Conservation (phyloP, 2,113 vertebrate genomes). For the Eudyptes chrysolophus region DNA sequence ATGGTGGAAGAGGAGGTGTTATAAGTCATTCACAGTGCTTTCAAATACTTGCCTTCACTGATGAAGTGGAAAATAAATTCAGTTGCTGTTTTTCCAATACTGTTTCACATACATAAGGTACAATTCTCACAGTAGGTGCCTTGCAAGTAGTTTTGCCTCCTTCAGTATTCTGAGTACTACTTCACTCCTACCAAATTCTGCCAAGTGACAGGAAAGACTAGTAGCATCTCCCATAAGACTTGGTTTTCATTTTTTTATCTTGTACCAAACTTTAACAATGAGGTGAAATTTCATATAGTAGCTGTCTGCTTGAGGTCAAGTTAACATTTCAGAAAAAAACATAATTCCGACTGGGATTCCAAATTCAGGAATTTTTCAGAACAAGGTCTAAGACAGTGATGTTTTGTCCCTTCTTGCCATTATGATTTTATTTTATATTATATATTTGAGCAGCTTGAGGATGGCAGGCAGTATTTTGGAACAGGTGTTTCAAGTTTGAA, state of each 20-base stretch:
- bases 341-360: not conserved
- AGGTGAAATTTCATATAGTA: not conserved
- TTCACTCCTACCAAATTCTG: not conserved
- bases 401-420: not conserved
- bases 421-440: not conserved
- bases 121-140: not conserved
- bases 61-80: not conserved
- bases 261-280: not conserved
- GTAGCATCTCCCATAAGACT: not conserved
- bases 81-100: not conserved
- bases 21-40: not conserved
- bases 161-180: not conserved
- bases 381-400: not conserved
- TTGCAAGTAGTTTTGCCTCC: not conserved
- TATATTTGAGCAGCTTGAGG: not conserved
- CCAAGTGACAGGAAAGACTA: not conserved
- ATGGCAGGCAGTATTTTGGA: not conserved
- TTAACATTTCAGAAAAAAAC: not conserved
- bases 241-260: not conserved
- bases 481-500: not conserved
- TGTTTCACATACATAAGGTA: not conserved
- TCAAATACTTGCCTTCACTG: not conserved
- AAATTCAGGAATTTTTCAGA: not conserved
- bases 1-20: not conserved
- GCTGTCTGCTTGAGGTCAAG: not conserved